These are phyloP conservation scores for Saxidomus purpurata DNA, from an alignment of 1,140 invertebrate genomes.

Conservation along the genomic window DNA sequence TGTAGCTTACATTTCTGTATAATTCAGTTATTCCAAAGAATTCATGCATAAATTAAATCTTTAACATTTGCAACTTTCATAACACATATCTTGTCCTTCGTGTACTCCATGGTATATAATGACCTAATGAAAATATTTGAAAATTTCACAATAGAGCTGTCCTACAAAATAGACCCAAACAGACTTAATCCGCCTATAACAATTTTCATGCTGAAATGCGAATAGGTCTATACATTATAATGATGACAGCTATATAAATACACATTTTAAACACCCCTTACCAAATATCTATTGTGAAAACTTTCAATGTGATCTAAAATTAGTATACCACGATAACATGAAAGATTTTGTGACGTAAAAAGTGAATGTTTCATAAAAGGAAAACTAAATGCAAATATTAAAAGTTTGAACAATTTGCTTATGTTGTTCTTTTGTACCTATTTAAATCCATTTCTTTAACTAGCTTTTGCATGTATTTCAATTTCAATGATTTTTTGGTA, in stretches of 20 bases:
- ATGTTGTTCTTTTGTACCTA: too few relatives aligned
- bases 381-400: too few relatives aligned
- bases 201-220: not conserved
- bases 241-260: not conserved
- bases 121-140: not conserved
- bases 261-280: not conserved
- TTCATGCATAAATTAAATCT: too few relatives aligned
- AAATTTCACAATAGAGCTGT: not conserved
- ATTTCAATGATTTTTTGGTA: too few relatives aligned
- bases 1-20: too few relatives aligned
- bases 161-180: constrained; percentile 13
- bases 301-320: not conserved
- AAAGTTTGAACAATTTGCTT: too few relatives aligned
- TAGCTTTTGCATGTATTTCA: too few relatives aligned
- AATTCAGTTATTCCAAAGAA: too few relatives aligned
- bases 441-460: too few relatives aligned
- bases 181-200: not conserved
- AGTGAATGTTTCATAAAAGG: too few relatives aligned
- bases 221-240: constrained; percentile 6
- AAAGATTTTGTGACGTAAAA: not conserved
- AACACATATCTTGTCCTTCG: not conserved
- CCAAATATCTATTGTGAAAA: constrained; percentile 12
- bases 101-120: not conserved
- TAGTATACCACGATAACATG: not conserved
- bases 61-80: too few relatives aligned